Evolutionary conservation across 2,888 invertebrate genomes (phyloP), one percentile per base, ranked within the genome.

Genomic region (Leptothorax acervorum): DNA sequence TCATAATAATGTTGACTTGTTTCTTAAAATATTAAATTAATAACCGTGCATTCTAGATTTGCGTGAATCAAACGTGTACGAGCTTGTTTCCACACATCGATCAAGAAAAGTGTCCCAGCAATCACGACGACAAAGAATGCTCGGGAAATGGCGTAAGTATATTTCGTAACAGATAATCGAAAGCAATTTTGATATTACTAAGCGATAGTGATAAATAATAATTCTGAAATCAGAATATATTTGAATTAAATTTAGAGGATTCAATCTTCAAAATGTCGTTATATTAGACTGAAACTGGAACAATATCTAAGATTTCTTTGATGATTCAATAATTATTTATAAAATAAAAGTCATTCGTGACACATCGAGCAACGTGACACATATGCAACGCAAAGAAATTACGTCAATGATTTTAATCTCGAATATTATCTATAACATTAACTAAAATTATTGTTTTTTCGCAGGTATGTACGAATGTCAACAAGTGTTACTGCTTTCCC

Each of bases 21-120:
- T 51, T n/a, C 6, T 23, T 23, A 28, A 4, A 9, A 39, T 39
- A 65, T 15, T 39, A 1, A 55, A 28, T 76, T 48, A 28, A 12
- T 57, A 45, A 70, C 31, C 62, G 12, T 35, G 11, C 31, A 66
- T 60, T 94, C 94, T 62, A 96, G 95, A 95, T 99, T 92, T 99
- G 99, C 96, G 96, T 99, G 92, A 98, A 99, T 96, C 98, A 98
- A 95, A 97, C 98, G 76, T 99, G 99, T 95, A 97, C 97, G 87
- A 98, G 97, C 94, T 96, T 98, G 92, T 97, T 97, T 95, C 97
- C 97, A 28, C 97, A 97, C 95, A 96, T 98, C 90, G 98, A 98
- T 95, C 97, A 97, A 95, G 97, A 97, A 90, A 97, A 97, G 95
- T 99, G 99, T 95, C 99, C 99, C 86, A 97, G 97, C 89, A 99